Conservation (phyloP, 2,888 invertebrate species). For the Caenorhabditis parvicauda region DNA sequence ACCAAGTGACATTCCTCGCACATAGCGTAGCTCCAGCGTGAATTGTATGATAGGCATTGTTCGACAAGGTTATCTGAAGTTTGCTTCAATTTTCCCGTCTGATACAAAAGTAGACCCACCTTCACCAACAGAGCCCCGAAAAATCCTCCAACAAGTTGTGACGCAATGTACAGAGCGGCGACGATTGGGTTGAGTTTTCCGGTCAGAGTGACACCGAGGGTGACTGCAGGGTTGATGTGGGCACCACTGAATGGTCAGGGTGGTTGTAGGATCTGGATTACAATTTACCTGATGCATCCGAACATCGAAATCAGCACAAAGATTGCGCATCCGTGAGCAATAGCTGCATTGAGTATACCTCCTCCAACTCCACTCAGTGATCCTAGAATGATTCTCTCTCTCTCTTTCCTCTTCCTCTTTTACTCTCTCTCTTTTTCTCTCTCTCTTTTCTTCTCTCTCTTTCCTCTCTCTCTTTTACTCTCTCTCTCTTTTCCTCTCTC, state of each 20-base stretch:
- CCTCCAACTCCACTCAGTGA: conserved; percentile 28
- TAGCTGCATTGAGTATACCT: conserved; percentile 39
- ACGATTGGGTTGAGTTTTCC: conserved; percentile 41
- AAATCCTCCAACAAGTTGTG: conserved; percentile 64
- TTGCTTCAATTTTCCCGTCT: background rate
- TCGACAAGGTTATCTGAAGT: conserved; percentile 21
- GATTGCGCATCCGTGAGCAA: conserved; percentile 54
- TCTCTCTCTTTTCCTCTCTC: no score
- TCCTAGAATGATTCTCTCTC: conserved; percentile 17
- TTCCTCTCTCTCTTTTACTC: no score
- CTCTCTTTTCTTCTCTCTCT: no score
- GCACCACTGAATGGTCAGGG: no score
- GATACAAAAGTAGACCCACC: conserved; percentile 28
- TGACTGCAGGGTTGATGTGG: conserved; percentile 66
- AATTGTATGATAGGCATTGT: conserved; percentile 16
- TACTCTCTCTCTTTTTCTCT: background rate
- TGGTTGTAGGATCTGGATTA: background rate
- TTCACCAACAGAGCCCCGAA: conserved; percentile 58
- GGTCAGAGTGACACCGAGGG: conserved; percentile 57
- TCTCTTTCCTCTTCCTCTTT: background rate
- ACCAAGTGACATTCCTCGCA: conserved; percentile 19
- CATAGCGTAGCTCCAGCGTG: conserved; percentile 28
- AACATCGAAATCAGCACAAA: conserved; percentile 51
- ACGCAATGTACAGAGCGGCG: conserved; percentile 42
- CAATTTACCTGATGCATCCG: conserved; percentile 36